Percentiles rank a stretch among this genome's conserved stretches.
phyloP scores from a whole-genome alignment of 2,888 invertebrate species.

The Cryptocephalus moraei region DNA sequence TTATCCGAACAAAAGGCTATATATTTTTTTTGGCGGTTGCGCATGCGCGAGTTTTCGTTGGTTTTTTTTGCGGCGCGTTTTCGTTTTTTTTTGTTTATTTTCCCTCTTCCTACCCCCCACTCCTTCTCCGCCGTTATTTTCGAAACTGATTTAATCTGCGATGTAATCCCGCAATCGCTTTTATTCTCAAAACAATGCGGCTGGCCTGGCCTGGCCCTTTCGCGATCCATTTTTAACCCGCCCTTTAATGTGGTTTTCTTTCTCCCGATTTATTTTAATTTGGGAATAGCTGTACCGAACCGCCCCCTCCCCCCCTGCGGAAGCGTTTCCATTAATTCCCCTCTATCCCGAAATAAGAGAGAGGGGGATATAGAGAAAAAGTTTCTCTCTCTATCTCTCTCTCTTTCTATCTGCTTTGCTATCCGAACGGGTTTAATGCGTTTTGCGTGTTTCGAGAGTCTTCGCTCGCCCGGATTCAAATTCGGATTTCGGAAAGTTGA shows the following conservation, averaged over 20 bases:
- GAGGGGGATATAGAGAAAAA: too few species aligned
- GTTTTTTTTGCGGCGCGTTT: too few species aligned
- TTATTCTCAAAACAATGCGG: constrained; percentile 18
- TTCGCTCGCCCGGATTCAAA: neutral
- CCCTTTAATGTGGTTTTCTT: constrained; percentile 20
- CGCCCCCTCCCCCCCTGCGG: constrained; percentile 1
- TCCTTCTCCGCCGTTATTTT: too few species aligned
- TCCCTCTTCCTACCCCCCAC: too few species aligned
- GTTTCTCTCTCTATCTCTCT: too few species aligned
- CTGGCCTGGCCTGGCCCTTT: neutral
- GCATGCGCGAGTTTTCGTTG: too few species aligned
- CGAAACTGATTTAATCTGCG: too few species aligned
- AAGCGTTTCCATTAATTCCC: constrained; percentile 17
- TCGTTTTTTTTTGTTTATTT: too few species aligned
- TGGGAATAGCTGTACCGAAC: constrained; percentile 16
- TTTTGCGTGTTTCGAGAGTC: constrained; percentile 7
- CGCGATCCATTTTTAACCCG: constrained; percentile 17
- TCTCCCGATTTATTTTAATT: constrained; percentile 21
- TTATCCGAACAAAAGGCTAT: too few species aligned
- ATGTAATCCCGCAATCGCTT: constrained; percentile 9
- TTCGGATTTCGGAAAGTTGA: too few species aligned
- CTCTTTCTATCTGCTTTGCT: constrained; percentile 6
- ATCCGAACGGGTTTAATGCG: constrained; percentile 10
- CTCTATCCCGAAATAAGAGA: constrained; percentile 5
- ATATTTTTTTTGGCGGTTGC: too few species aligned